phyloP scores from a whole-genome alignment of 2,888 invertebrate genomes.

The Sceliomorpha sp. region DNA sequence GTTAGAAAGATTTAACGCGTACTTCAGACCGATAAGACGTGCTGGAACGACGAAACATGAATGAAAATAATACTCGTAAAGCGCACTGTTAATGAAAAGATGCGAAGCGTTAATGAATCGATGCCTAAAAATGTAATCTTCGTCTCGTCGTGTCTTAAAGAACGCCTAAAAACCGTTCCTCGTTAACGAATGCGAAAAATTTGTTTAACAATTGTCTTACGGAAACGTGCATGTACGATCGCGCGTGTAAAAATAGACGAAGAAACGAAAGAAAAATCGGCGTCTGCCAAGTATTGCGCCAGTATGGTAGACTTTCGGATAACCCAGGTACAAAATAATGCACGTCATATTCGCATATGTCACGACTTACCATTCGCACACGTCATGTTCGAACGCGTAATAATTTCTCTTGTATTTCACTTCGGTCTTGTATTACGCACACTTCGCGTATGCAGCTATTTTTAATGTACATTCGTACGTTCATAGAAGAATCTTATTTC shows the following conservation, averaged over 20 bases:
- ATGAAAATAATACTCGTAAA: constrained; percentile 4
- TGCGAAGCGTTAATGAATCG: too few species aligned
- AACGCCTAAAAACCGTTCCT: too few species aligned
- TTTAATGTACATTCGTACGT: too few species aligned
- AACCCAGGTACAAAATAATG: constrained; percentile 12
- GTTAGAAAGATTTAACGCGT: not conserved
- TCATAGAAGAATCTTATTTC: too few species aligned
- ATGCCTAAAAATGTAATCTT: too few species aligned
- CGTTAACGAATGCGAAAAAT: too few species aligned
- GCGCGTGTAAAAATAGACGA: not conserved
- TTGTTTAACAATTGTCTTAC: too few species aligned
- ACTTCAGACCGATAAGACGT: constrained; percentile 7
- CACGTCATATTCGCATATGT: constrained; percentile 29
- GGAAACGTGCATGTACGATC: too few species aligned
- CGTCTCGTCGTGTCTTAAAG: not conserved
- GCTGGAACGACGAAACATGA: constrained; percentile 3
- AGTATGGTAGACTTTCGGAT: constrained; percentile 4
- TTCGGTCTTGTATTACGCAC: constrained; percentile 23
- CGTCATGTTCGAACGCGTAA: constrained; percentile 34
- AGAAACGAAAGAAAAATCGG: constrained; percentile 7
- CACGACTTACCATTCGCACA: constrained; percentile 28
- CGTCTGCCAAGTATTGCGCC: constrained; percentile 2
- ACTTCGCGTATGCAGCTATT: constrained; percentile 23
- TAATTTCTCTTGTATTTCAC: constrained; percentile 33
- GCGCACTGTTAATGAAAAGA: not conserved